Evolutionary conservation across 2,888 invertebrate genomes (phyloP), one percentile per base, ranked within the genome.

Genomic region (Carterocephalus palaemon): DNA sequence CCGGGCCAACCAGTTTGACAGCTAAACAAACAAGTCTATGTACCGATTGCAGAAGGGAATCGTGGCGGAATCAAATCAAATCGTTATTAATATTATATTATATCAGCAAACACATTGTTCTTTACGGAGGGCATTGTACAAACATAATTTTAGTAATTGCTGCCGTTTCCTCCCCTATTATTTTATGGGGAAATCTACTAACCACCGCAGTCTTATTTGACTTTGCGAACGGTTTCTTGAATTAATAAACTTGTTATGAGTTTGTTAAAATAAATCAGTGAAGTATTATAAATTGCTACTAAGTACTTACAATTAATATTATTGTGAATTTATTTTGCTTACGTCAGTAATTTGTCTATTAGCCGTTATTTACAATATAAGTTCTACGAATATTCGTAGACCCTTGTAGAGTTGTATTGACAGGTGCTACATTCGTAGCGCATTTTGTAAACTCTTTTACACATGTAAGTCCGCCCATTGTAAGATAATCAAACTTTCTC

Each of bases 61-160:
- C n/a, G n/a, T n/a, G n/a, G n/a, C n/a, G n/a, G n/a, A n/a, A n/a
- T n/a, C n/a, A n/a, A n/a, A 80, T 80, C 76, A 73, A 77, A 80
- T 80, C 69, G 74, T 77, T 81, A 80, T 81, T 81, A 80, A 74
- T 81, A 79, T 70, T 73, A 74, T 81, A 79, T 70, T 73, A 64
- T 66, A 78, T 74, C 67, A 73, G 75, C 69, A 78, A 80, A 78
- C 67, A 75, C 67, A 76, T 69, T 71, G 71, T 72, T 76, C 69
- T 73, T 70, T 69, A 61, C 60, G 51, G 48, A 56, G 67, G 62
- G 57, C 52, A 58, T 59, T 74, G 75, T 60, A 72, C 70, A 83
- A 83, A 82, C 74, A 82, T 77, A 77, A 80, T 83, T 79, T 74
- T 72, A 65, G 78, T 81, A 83, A 82, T 82, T 83, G 77, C 59